A percentile compares a stretch with the other conserved stretches of the same genome.
These are phyloP conservation scores for Lithophane leautieri DNA, from an alignment of 2,888 invertebrate species.

Conservation along the genomic window DNA sequence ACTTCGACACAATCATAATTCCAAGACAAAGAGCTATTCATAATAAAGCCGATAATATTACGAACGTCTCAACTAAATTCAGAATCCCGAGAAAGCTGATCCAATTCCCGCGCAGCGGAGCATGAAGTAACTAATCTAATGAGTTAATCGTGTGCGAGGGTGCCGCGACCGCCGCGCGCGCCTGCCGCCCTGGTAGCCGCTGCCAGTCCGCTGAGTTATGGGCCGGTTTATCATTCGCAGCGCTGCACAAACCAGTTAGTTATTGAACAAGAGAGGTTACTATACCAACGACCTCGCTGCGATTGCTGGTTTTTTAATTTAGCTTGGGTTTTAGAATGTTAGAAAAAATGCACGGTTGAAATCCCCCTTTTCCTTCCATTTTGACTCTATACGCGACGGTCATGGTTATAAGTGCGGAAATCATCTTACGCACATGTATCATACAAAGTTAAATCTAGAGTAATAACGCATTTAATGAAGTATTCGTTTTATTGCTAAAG, in stretches of 20 bases:
- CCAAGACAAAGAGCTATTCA: conserved; percentile 27
- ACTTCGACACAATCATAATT: conserved; percentile 21
- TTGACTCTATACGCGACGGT: not conserved
- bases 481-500: too few relatives aligned
- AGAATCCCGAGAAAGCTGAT: conserved; percentile 56
- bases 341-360: conserved; percentile 1
- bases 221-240: conserved; percentile 58
- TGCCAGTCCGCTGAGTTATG: conserved; percentile 53
- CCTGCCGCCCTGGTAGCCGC: conserved; percentile 22
- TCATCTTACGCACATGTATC: too few relatives aligned
- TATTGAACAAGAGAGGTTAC: conserved; percentile 55
- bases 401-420: too few relatives aligned
- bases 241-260: conserved; percentile 51
- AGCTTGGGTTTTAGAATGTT: conserved; percentile 8
- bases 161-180: conserved; percentile 43
- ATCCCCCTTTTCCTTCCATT: not conserved
- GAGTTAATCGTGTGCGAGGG: conserved; percentile 62
- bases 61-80: conserved; percentile 57
- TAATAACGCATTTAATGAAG: too few relatives aligned
- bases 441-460: too few relatives aligned
- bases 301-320: conserved; percentile 25
- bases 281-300: conserved; percentile 30
- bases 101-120: conserved; percentile 57
- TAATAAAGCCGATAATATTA: conserved; percentile 43
- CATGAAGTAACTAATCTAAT: conserved; percentile 63